Evolutionary conservation across 2,888 invertebrate species (phyloP).

Genomic region (Eueremaeus valkanovi): DNA sequence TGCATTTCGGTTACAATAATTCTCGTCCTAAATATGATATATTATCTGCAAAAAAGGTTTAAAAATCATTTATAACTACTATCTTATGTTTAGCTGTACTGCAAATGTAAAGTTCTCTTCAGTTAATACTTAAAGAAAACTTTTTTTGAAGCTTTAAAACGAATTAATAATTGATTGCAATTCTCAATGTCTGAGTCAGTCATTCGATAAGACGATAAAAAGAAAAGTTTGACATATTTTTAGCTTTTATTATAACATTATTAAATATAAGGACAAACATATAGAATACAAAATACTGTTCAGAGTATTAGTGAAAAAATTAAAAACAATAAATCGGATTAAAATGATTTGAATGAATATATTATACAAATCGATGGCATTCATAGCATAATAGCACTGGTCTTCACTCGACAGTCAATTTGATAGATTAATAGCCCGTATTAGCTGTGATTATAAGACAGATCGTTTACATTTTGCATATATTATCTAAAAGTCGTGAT

Average conservation of each 20-base stretch:
- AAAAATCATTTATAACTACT: not conserved
- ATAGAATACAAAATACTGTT: not conserved
- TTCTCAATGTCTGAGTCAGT: not conserved
- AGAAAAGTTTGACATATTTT: constrained; percentile 30
- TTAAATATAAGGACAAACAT: not conserved
- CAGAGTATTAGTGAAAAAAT: not conserved
- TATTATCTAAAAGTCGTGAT: constrained; percentile 32
- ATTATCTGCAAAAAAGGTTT: constrained; percentile 28
- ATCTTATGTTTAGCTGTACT: not conserved
- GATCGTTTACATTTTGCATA: constrained; percentile 29
- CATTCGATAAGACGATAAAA: constrained; percentile 20
- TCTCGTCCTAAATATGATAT: constrained; percentile 13
- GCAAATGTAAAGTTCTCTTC: not conserved
- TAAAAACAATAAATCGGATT: constrained; percentile 36
- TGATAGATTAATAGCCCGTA: constrained; percentile 33
- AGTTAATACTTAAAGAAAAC: not conserved
- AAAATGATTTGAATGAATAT: not conserved
- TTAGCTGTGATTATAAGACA: constrained; percentile 8
- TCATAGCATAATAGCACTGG: not conserved
- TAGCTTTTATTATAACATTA: constrained; percentile 21
- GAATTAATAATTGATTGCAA: constrained; percentile 10
- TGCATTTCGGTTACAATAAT: not conserved
- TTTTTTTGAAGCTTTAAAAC: not conserved
- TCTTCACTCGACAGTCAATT: constrained; percentile 1
- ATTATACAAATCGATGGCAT: not conserved